These are phyloP conservation scores for Alentia gelatinosa DNA, from an alignment of 2,888 invertebrate genomes.

Conservation along the genomic window DNA sequence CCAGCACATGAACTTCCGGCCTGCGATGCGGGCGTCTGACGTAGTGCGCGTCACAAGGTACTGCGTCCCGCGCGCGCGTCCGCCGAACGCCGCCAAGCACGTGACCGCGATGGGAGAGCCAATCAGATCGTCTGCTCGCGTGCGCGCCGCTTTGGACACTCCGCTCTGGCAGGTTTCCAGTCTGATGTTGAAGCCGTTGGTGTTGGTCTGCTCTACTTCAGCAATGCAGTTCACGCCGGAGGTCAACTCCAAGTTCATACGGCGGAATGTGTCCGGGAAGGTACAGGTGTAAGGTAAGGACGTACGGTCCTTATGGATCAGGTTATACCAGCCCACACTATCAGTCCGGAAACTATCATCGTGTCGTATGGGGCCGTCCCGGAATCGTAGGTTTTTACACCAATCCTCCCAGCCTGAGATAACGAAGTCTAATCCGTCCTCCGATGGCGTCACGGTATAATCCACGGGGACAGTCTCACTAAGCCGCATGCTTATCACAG, in stretches of 20 bases:
- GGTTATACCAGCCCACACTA: conserved; percentile 3
- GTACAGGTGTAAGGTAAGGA: background rate
- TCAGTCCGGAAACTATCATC: conserved; percentile 37
- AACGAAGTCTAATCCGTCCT: background rate
- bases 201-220: background rate
- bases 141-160: background rate
- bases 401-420: conserved; percentile 13
- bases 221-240: background rate
- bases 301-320: background rate
- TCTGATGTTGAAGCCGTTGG: background rate
- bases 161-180: background rate
- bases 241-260: background rate
- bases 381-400: background rate
- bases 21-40: background rate
- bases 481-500: conserved; percentile 24
- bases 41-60: conserved; percentile 26
- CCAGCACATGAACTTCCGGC: conserved; percentile 13
- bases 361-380: background rate
- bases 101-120: background rate
- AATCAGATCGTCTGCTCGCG: background rate
- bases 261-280: background rate
- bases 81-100: conserved; percentile 17
- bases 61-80: background rate
- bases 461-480: background rate
- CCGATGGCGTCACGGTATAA: background rate